phyloP scores from a whole-genome alignment of 2,113 vertebrate genomes.

The Phalacrocorax carbo region DNA sequence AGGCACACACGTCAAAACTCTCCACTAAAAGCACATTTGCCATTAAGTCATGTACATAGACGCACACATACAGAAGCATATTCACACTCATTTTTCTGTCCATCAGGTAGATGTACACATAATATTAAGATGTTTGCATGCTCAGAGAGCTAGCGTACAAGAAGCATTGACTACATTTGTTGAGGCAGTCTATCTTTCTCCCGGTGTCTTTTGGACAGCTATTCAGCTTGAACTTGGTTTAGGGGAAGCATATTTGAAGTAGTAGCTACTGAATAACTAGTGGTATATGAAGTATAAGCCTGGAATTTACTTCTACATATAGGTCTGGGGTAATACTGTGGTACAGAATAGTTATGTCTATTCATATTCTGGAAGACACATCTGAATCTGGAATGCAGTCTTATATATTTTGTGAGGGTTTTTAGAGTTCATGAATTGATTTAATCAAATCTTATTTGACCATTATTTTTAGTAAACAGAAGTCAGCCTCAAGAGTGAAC shows the following conservation, averaged over 20 bases:
- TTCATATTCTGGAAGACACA: background rate
- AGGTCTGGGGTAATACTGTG: background rate
- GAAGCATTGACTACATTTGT: background rate
- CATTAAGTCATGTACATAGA: accelerated
- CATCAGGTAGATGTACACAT: background rate
- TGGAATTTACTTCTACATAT: background rate
- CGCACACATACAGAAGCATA: accelerated
- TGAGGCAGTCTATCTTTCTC: background rate
- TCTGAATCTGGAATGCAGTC: background rate
- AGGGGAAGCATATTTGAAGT: background rate
- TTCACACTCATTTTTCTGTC: background rate
- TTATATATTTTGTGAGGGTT: background rate
- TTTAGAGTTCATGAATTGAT: background rate
- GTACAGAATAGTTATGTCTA: background rate
- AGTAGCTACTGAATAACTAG: background rate
- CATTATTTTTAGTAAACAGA: background rate
- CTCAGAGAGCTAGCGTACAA: background rate
- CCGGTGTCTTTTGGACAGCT: background rate
- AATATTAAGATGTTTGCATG: background rate
- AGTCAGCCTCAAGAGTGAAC: background rate
- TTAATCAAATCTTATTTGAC: background rate
- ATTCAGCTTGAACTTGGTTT: background rate
- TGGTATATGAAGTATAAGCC: background rate
- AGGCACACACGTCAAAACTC: background rate
- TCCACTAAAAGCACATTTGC: background rate